Conservation (phyloP, 2,888 invertebrate species). For the Papilio demoleus region DNA sequence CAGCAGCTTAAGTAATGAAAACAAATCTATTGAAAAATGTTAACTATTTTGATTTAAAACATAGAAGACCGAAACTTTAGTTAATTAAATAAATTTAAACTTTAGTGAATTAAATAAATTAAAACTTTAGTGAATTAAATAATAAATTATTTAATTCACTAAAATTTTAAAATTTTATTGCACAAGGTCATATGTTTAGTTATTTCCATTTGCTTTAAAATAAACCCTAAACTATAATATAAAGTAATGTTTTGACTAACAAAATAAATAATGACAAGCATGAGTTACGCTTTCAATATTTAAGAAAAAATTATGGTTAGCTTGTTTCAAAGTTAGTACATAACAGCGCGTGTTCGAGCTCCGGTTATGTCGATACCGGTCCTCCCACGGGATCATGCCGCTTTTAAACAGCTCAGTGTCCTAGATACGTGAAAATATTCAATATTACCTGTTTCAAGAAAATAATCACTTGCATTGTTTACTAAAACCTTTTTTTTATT, state of each 20-base stretch:
- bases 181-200: too few species aligned
- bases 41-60: too few species aligned
- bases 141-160: too few species aligned
- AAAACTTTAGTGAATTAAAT: too few species aligned
- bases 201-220: too few species aligned
- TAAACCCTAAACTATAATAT: not conserved
- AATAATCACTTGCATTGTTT: not conserved
- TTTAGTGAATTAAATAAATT: too few species aligned
- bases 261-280: not conserved
- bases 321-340: not conserved
- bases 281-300: not conserved
- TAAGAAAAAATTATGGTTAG: constrained; percentile 2
- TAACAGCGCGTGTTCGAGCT: constrained; percentile 1
- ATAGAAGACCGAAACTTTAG: too few species aligned
- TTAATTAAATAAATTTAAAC: too few species aligned
- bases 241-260: not conserved
- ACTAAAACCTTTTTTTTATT: too few species aligned
- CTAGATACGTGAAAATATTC: constrained; percentile 4
- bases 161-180: too few species aligned
- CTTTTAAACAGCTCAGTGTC: not conserved
- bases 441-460: not conserved
- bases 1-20: too few species aligned
- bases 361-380: not conserved
- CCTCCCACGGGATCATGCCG: not conserved
- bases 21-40: too few species aligned